Conservation (phyloP, 2,888 invertebrate species). For the Hedychridium roseum region DNA sequence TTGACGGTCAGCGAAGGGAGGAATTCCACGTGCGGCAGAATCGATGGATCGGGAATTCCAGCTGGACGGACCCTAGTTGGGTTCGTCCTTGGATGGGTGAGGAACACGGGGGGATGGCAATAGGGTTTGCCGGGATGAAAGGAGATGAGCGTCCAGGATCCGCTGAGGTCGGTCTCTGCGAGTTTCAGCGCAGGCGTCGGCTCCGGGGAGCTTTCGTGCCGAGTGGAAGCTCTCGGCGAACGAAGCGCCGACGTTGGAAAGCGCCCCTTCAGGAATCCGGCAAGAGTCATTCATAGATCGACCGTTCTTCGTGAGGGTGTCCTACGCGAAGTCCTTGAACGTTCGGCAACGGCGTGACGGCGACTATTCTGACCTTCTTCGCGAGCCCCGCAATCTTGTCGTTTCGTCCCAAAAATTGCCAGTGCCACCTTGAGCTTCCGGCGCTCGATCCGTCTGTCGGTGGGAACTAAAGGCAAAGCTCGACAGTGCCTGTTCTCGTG, state of each 20-base stretch:
- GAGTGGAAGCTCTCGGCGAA: conserved; percentile 28
- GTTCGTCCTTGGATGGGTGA: no score
- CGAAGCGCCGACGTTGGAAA: conserved; percentile 15
- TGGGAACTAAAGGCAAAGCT: no score
- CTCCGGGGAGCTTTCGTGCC: neutral
- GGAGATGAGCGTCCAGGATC: neutral
- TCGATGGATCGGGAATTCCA: no score
- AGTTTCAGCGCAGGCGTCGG: neutral
- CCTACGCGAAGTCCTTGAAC: neutral
- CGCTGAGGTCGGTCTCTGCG: neutral
- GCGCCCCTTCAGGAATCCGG: conserved; percentile 18
- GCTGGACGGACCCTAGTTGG: no score
- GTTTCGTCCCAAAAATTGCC: no score
- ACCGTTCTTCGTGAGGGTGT: neutral
- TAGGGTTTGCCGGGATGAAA: neutral
- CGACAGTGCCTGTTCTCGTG: no score
- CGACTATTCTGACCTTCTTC: no score
- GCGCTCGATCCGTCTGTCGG: no score
- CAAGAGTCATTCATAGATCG: conserved; percentile 31
- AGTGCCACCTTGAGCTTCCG: no score
- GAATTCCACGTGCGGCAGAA: no score
- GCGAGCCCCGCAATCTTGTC: no score
- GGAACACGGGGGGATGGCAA: neutral
- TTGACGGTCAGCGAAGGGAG: no score
- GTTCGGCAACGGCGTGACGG: neutral